Conservation (phyloP, 2,113 vertebrate species). For the Beaufortia kweichowensis region DNA sequence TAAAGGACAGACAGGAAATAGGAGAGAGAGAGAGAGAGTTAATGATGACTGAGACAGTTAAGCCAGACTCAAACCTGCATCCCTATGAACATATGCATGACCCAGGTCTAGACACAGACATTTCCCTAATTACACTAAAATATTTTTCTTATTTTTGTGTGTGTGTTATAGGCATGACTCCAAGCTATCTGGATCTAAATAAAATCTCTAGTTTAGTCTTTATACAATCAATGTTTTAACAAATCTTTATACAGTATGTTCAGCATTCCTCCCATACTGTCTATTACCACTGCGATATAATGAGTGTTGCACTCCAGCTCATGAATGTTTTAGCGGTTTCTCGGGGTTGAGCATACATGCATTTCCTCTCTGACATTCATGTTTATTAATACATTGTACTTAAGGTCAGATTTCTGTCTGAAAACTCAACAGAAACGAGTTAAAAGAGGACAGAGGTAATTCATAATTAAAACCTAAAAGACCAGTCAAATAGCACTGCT, state of each 20-base stretch:
- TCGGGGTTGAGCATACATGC: constrained; percentile 5
- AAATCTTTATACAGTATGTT: background rate
- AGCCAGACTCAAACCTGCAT: too few species aligned
- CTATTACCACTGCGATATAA: background rate
- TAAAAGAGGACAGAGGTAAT: background rate
- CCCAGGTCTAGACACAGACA: too few species aligned
- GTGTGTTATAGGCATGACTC: too few species aligned
- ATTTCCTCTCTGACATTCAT: background rate
- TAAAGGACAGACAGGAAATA: too few species aligned
- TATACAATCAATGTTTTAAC: too few species aligned
- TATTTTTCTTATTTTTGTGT: too few species aligned
- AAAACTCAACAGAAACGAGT: background rate
- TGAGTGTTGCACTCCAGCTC: background rate
- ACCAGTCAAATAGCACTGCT: background rate
- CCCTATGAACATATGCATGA: too few species aligned
- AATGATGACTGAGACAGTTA: too few species aligned
- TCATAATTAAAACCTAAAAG: background rate
- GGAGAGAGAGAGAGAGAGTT: too few species aligned
- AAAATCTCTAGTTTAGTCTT: too few species aligned
- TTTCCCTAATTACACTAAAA: too few species aligned
- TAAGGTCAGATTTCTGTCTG: background rate
- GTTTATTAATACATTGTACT: background rate
- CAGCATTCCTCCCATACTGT: background rate
- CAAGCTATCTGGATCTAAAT: too few species aligned
- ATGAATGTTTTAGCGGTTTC: constrained; percentile 11